These are phyloP conservation scores for Platynereis dumerilii DNA, from an alignment of 2,888 invertebrate species.

Conservation along the genomic window DNA sequence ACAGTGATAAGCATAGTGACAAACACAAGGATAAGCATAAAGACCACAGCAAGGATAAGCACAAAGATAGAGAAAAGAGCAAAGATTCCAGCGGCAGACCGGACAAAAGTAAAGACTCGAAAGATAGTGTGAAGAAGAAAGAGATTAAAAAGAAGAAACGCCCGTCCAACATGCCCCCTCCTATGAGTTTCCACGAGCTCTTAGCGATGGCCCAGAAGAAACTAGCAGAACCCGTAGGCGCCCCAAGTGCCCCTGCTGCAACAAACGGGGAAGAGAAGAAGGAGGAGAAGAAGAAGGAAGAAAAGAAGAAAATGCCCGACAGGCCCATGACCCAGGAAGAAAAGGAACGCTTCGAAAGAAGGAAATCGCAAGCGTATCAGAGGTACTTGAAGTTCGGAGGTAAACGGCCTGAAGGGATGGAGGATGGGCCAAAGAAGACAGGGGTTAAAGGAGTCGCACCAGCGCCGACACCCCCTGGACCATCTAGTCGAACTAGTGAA, in stretches of 20 bases:
- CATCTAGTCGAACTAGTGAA: constrained; percentile 10
- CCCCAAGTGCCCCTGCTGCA: not conserved
- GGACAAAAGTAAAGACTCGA: not conserved
- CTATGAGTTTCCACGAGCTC: constrained; percentile 15
- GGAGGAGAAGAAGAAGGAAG: not conserved
- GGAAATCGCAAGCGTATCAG: constrained; percentile 15
- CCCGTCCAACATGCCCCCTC: not conserved
- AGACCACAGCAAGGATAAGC: constrained; percentile 17
- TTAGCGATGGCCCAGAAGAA: constrained; percentile 17
- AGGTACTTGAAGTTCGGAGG: constrained; percentile 15
- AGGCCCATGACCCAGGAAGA: constrained; percentile 25
- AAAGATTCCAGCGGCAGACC: not conserved
- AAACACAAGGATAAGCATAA: constrained; percentile 16
- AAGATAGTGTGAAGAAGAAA: not conserved
- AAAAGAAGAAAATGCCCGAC: not conserved
- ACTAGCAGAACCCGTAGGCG: not conserved
- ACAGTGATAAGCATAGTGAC: constrained; percentile 8
- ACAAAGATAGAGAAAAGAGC: constrained; percentile 9
- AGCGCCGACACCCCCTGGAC: not conserved
- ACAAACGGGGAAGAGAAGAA: not conserved
- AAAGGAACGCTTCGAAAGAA: constrained; percentile 11
- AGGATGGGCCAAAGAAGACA: not conserved
- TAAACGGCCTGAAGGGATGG: not conserved
- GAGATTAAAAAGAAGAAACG: not conserved
- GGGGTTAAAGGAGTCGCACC: not conserved